Evolutionary conservation across 2,888 invertebrate species (phyloP), one percentile per base, ranked within the genome.

Genomic region (Rotaria macrura): DNA sequence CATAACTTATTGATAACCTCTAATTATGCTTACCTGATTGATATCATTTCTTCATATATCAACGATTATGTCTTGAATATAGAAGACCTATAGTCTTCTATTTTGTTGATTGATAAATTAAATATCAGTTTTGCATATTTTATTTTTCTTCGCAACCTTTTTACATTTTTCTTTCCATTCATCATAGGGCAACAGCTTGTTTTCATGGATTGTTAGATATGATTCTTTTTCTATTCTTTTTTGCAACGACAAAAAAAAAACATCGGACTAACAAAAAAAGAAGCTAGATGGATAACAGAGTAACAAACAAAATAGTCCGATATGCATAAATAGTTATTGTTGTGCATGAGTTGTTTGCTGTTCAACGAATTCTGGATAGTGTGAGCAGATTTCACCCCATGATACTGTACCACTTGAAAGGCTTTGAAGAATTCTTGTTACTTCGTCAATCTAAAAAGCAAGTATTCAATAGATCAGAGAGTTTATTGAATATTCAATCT

Each of bases 401-500:
- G 79, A n/a, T 14, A 79, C 10, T 43, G 79, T 79, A n/a, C 79
- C 79, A 43, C 10, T 43, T n/a, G 79, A 79, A 79, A 79, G 79
- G 7, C 79, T 43, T 79, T 79, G 79, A 6, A 79, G 40, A n/a
- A 79, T 43, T n/a, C 3, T 43, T 23, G 79, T 38, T 17, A 79
- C n/a, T 43, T 79, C 79, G n/a, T 79, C 79, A 23, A 79, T 79
- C 79, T 79, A 20, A 79, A 40, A 74, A 23, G 25, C 40, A 74
- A 74, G 38, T 40, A 1, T 23, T 23, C 6, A 74, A 43, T 25
- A 23, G 12, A 84, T 40, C 43, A 38, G 52, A 84, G n/a, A n/a
- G n/a, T n/a, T n/a, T n/a, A n/a, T n/a, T n/a, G n/a, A n/a, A n/a
- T n/a, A n/a, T n/a, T n/a, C n/a, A n/a, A n/a, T n/a, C n/a, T n/a